phyloP scores from a whole-genome alignment of 2,888 invertebrate genomes.

The Brachyopa scutellaris region DNA sequence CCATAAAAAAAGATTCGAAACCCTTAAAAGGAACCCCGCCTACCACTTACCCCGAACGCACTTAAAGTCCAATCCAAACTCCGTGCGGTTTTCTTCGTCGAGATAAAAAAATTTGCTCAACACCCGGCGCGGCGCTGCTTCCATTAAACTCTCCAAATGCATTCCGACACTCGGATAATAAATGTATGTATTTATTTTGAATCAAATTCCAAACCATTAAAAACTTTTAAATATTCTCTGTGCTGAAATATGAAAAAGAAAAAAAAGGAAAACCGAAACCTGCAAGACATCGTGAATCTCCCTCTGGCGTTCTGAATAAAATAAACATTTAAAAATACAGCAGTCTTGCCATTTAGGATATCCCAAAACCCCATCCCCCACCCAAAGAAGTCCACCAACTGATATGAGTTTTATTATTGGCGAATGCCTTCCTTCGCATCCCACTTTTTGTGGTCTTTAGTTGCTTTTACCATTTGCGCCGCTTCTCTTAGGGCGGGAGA shows the following conservation, averaged over 20 bases:
- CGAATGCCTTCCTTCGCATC: slow-evolving; percentile 36
- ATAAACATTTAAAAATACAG: slow-evolving; percentile 59
- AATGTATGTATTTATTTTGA: slow-evolving; percentile 57
- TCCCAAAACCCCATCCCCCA: slow-evolving; percentile 2
- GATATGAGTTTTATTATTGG: slow-evolving; percentile 50
- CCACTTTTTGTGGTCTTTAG: slow-evolving; percentile 18
- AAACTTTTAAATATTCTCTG: slow-evolving; percentile 63
- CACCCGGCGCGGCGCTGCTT: slow-evolving; percentile 55
- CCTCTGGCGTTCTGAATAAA: slow-evolving; percentile 51
- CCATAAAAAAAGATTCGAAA: background rate
- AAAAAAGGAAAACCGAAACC: background rate
- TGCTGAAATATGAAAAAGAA: slow-evolving; percentile 9
- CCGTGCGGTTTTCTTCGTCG: slow-evolving; percentile 1
- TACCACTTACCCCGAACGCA: slow-evolving; percentile 1
- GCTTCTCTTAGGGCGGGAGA: slow-evolving; percentile 31
- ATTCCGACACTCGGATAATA: slow-evolving; percentile 20
- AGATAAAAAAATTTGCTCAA: background rate
- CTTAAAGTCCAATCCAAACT: slow-evolving; percentile 24
- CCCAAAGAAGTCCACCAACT: slow-evolving; percentile 8
- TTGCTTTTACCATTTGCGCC: slow-evolving; percentile 5
- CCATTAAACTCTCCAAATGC: slow-evolving; percentile 67
- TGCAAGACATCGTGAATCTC: slow-evolving; percentile 31
- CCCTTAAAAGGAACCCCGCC: slow-evolving; percentile 20
- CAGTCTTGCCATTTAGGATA: slow-evolving; percentile 37
- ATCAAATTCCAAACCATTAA: slow-evolving; percentile 64